Evolutionary conservation across 2,113 vertebrate species (phyloP).

Genomic region (Scolopax mira): DNA sequence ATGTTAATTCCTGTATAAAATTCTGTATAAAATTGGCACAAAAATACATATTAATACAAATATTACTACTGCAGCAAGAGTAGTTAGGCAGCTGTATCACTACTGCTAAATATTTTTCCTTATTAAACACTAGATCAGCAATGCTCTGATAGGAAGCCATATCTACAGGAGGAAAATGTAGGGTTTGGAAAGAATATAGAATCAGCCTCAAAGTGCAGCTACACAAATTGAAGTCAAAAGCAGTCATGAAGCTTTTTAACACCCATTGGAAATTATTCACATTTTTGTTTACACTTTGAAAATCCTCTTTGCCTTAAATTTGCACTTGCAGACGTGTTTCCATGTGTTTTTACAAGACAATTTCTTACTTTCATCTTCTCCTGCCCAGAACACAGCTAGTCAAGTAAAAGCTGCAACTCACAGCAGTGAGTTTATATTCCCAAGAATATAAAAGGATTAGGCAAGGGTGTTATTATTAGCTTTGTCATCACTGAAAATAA

Average conservation of each 20-base stretch:
- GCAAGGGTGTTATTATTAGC: not conserved
- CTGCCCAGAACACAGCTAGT: not conserved
- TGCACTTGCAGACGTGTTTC: not conserved
- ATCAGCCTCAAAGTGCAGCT: not conserved
- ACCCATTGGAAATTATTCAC: not conserved
- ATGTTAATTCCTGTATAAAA: not conserved
- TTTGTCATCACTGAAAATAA: not conserved
- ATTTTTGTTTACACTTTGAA: slow-evolving; percentile 8
- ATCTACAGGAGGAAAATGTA: not conserved
- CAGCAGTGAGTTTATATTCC: not conserved
- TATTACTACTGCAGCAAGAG: not conserved
- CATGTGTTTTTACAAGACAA: not conserved
- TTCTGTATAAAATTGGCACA: not conserved
- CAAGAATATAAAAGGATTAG: not conserved
- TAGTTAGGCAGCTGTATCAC: not conserved
- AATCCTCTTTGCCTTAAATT: not conserved
- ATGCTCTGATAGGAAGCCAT: not conserved
- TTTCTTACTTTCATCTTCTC: not conserved
- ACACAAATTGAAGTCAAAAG: not conserved
- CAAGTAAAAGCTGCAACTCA: not conserved
- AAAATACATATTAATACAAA: not conserved
- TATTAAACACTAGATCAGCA: not conserved
- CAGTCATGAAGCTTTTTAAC: not conserved
- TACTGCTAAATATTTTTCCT: not conserved
- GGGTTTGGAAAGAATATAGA: not conserved